Evolutionary conservation across 2,113 vertebrate genomes (phyloP).

Genomic region (Carlito syrichta): DNA sequence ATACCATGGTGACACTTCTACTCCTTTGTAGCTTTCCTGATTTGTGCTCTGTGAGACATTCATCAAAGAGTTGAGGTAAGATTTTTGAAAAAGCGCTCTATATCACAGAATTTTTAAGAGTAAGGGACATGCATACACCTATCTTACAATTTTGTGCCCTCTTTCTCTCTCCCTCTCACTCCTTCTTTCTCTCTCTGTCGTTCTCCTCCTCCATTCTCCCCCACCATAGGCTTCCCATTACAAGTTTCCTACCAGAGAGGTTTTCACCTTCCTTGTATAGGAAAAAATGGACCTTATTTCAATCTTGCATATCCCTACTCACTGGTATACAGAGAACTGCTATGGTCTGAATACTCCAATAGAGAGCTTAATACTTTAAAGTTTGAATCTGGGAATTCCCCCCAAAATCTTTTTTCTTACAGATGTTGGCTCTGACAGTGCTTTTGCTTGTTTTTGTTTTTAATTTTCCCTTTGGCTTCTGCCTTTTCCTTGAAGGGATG

Average conservation of each 20-base stretch:
- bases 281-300: background rate
- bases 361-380: background rate
- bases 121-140: background rate
- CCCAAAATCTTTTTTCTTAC: background rate
- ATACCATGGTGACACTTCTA: background rate
- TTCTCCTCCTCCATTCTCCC: background rate
- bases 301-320: background rate
- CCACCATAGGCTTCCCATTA: background rate
- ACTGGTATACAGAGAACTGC: background rate
- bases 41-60: background rate
- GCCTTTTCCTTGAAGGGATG: background rate
- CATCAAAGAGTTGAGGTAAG: background rate
- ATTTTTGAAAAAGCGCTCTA: background rate
- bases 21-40: background rate
- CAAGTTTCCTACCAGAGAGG: background rate
- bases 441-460: background rate
- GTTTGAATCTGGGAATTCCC: background rate
- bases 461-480: background rate
- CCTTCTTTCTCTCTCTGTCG: background rate
- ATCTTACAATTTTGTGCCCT: background rate
- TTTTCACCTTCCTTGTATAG: background rate
- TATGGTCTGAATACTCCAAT: background rate
- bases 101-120: background rate
- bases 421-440: background rate
- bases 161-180: background rate